Conservation (phyloP, 2,113 vertebrate genomes). For the Lampris incognitus region DNA sequence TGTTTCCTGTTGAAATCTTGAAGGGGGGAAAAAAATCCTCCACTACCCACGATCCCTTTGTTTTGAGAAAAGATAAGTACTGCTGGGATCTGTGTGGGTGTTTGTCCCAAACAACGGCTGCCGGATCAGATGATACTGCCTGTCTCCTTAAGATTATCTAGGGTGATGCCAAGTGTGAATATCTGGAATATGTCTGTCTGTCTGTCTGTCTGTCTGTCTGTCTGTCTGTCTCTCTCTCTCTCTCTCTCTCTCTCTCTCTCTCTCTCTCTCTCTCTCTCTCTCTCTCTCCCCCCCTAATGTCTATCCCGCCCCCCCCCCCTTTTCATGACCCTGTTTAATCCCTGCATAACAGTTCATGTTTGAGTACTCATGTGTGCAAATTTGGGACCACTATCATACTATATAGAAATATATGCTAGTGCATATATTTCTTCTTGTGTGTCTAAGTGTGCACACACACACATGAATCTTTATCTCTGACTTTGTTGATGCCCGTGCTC, state of each 20-base stretch:
- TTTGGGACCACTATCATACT: neutral
- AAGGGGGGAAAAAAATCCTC: too few relatives aligned
- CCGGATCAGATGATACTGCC: neutral
- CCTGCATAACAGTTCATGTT: constrained; percentile 29
- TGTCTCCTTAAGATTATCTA: neutral
- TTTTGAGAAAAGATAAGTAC: too few relatives aligned
- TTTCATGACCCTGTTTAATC: constrained; percentile 48
- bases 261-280: neutral
- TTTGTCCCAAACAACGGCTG: too few relatives aligned
- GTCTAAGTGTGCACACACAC: neutral
- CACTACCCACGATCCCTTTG: too few relatives aligned
- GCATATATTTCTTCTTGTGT: constrained; percentile 8
- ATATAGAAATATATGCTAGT: neutral
- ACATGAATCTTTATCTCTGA: constrained; percentile 27
- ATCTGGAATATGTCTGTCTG: neutral
- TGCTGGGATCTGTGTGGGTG: too few relatives aligned
- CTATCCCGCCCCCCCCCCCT: too few relatives aligned
- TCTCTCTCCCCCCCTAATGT: neutral
- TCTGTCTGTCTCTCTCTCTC: neutral
- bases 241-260: constrained; percentile 12
- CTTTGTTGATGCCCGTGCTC: constrained; percentile 13
- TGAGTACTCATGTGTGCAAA: constrained; percentile 14
- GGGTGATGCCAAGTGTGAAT: neutral
- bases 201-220: neutral
- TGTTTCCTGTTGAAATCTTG: too few relatives aligned